phyloP scores from a whole-genome alignment of 2,888 invertebrate species.

The Scaptomyza flava region DNA sequence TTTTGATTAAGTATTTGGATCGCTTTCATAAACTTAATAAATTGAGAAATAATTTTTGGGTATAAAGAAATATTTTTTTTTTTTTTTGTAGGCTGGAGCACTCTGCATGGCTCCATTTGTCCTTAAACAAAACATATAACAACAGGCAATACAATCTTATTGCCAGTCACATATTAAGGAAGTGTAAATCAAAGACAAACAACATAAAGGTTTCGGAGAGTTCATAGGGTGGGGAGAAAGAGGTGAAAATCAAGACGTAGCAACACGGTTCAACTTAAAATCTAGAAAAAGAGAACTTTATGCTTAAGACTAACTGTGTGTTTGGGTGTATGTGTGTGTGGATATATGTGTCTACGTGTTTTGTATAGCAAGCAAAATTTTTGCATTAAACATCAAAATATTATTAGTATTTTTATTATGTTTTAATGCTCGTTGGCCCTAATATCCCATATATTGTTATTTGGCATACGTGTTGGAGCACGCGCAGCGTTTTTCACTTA shows the following conservation, averaged over 20 bases:
- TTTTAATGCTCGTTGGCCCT: constrained; percentile 51
- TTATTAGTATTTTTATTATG: constrained; percentile 1
- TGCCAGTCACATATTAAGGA: constrained; percentile 48
- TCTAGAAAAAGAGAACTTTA: constrained; percentile 68
- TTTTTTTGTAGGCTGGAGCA: constrained; percentile 48
- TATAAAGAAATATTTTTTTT: constrained; percentile 36
- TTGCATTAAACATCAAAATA: constrained; percentile 56
- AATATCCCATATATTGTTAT: constrained; percentile 64
- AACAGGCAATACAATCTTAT: constrained; percentile 48
- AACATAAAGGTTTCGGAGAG: constrained; percentile 39
- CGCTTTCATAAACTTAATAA: constrained; percentile 35
- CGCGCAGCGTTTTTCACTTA: constrained; percentile 72
- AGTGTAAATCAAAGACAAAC: constrained; percentile 46
- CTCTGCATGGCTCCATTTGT: constrained; percentile 52
- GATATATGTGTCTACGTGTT: constrained; percentile 47
- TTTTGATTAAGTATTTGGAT: constrained; percentile 43
- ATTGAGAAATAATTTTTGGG: constrained; percentile 39
- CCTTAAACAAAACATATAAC: constrained; percentile 67
- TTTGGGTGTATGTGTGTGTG: constrained; percentile 29
- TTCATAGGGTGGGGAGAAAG: constrained; percentile 12
- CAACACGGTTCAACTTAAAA: constrained; percentile 62
- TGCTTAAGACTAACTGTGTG: constrained; percentile 62
- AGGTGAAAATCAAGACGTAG: constrained; percentile 58
- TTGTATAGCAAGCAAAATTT: constrained; percentile 58
- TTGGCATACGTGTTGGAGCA: constrained; percentile 62